These are phyloP conservation scores for Apolygus lucorum DNA, from an alignment of 1,140 invertebrate species.

Conservation along the genomic window DNA sequence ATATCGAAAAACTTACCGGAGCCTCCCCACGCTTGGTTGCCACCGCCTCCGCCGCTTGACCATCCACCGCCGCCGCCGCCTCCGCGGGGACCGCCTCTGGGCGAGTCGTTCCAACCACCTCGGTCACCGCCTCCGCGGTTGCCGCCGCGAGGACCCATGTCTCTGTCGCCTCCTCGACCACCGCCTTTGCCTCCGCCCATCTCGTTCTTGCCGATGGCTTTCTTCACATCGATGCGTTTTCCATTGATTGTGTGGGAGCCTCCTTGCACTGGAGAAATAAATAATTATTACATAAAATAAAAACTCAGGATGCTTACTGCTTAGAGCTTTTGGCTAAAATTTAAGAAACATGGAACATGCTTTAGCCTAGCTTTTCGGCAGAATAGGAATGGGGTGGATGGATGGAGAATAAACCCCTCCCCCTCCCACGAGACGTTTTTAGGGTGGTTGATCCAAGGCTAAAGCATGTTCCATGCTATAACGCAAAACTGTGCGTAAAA, in stretches of 20 bases:
- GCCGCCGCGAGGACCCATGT: constrained; percentile 20
- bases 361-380: too few species aligned
- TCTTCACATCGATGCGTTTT: constrained; percentile 35
- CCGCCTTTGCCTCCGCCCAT: constrained; percentile 27
- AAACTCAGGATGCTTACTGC: too few species aligned
- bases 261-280: too few species aligned
- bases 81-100: constrained; percentile 31
- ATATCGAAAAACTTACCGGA: not conserved
- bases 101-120: constrained; percentile 30
- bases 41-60: constrained; percentile 18
- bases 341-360: too few species aligned
- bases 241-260: constrained; percentile 34
- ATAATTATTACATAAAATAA: too few species aligned
- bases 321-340: too few species aligned
- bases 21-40: constrained; percentile 22
- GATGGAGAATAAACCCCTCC: too few species aligned
- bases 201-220: constrained; percentile 34
- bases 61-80: constrained; percentile 27
- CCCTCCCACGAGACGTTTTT: too few species aligned
- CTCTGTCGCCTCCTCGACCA: constrained; percentile 17
- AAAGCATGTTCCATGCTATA: too few species aligned
- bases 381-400: too few species aligned
- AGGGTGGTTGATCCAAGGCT: too few species aligned
- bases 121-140: constrained; percentile 30
- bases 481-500: too few species aligned